Conservation (phyloP, 2,113 vertebrate genomes). For the Takifugu bimaculatus region DNA sequence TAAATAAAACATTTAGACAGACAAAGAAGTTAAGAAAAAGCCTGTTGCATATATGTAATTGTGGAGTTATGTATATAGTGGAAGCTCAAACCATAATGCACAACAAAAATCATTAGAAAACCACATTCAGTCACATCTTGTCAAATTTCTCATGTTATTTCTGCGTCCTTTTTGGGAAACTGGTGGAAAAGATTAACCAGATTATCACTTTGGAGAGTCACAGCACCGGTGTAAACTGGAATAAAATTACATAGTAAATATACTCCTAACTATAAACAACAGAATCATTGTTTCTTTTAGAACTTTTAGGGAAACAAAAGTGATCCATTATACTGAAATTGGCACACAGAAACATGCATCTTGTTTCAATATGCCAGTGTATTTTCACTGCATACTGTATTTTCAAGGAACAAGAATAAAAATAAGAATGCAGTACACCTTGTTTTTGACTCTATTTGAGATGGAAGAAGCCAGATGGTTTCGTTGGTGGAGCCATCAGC, state of each 20-base stretch:
- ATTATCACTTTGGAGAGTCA: too few relatives aligned
- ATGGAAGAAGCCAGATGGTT: conserved; percentile 82
- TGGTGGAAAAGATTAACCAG: background rate
- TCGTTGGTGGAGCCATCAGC: conserved; percentile 80
- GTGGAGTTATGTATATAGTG: background rate
- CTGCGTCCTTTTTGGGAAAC: too few relatives aligned
- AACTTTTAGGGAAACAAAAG: conserved; percentile 12
- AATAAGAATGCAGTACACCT: conserved; percentile 4
- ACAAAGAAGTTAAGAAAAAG: background rate
- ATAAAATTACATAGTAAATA: background rate
- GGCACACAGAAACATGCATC: conserved; percentile 34
- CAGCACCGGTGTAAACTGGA: conserved; percentile 10
- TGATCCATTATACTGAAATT: conserved; percentile 17
- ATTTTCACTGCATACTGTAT: background rate
- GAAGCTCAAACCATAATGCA: background rate
- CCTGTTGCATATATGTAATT: background rate
- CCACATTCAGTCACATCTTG: conserved; percentile 21
- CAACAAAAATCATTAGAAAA: background rate
- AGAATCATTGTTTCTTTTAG: conserved; percentile 3
- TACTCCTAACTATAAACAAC: background rate
- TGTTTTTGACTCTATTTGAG: conserved; percentile 60
- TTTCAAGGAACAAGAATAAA: background rate
- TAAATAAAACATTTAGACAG: background rate
- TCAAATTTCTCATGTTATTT: background rate
- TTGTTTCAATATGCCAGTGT: background rate